These are phyloP conservation scores for Mus musculus DNA, from an alignment of 2,113 vertebrate species.

Conservation along the genomic window DNA sequence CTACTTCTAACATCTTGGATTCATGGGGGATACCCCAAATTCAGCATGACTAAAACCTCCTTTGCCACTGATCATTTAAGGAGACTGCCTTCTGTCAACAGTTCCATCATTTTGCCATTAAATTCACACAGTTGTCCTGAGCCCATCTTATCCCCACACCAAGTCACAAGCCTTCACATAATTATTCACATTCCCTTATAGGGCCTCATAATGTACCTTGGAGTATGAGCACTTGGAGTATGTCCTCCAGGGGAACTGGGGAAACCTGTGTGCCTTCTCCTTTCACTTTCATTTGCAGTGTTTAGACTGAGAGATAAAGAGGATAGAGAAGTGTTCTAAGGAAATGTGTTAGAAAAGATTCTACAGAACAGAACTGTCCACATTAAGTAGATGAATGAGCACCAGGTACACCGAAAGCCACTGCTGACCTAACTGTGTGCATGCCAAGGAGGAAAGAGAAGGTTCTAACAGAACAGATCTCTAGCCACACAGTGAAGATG, in stretches of 20 bases:
- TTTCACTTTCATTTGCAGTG: neutral
- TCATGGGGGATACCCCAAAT: neutral
- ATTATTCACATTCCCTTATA: neutral
- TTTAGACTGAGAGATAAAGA: neutral
- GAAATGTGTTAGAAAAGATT: neutral
- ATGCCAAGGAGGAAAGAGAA: neutral
- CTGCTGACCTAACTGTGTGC: too few species aligned
- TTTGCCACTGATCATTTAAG: neutral
- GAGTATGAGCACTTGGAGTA: neutral
- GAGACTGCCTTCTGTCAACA: neutral
- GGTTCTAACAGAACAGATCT: neutral
- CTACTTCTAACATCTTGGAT: neutral
- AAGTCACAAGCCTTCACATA: neutral
- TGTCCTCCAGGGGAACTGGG: neutral
- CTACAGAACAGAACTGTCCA: neutral
- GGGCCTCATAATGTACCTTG: neutral
- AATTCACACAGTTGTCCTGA: neutral
- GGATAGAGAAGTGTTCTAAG: neutral
- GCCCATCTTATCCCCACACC: neutral
- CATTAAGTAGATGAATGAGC: neutral
- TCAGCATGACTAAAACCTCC: neutral
- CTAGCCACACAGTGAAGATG: neutral
- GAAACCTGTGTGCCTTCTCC: neutral
- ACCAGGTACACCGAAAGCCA: neutral
- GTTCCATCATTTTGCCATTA: neutral